These are phyloP conservation scores for Bursaphelenchus mucronatus DNA, from an alignment of 1,140 invertebrate genomes.

Conservation along the genomic window DNA sequence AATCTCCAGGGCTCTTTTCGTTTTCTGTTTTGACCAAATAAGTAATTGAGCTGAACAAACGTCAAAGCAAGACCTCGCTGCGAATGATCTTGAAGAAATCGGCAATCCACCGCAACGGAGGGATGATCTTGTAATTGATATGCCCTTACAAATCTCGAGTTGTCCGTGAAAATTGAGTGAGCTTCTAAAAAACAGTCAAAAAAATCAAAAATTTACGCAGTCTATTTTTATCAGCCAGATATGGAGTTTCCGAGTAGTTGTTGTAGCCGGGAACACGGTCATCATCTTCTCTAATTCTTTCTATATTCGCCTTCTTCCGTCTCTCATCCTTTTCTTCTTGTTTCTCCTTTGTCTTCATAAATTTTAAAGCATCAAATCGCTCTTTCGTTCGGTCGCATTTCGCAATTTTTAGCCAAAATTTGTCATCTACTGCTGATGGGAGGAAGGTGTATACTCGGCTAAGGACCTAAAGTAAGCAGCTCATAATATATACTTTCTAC, in stretches of 20 bases:
- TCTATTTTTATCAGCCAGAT: too few relatives aligned
- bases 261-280: too few relatives aligned
- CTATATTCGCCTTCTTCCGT: conserved; percentile 13
- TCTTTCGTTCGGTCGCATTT: conserved; percentile 20
- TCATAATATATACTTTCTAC: too few relatives aligned
- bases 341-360: conserved; percentile 23
- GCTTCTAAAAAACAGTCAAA: neutral
- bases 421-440: conserved; percentile 21
- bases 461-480: conserved; percentile 28
- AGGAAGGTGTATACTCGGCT: conserved; percentile 23
- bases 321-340: conserved; percentile 9
- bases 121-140: conserved; percentile 26
- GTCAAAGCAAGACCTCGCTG: conserved; percentile 34
- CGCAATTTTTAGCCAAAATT: conserved; percentile 21
- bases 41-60: conserved; percentile 33
- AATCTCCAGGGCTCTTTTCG: conserved; percentile 32
- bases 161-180: neutral
- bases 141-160: conserved; percentile 6
- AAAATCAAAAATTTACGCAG: neutral
- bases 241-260: too few relatives aligned
- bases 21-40: conserved; percentile 28
- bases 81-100: conserved; percentile 35
- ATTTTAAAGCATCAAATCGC: conserved; percentile 32
- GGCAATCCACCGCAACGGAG: conserved; percentile 40
- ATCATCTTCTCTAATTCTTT: too few relatives aligned